Percentiles rank a stretch among this genome's conserved stretches.
Evolutionary conservation across 1,140 invertebrate species (phyloP).

Genomic region (Eulimnadia texana): DNA sequence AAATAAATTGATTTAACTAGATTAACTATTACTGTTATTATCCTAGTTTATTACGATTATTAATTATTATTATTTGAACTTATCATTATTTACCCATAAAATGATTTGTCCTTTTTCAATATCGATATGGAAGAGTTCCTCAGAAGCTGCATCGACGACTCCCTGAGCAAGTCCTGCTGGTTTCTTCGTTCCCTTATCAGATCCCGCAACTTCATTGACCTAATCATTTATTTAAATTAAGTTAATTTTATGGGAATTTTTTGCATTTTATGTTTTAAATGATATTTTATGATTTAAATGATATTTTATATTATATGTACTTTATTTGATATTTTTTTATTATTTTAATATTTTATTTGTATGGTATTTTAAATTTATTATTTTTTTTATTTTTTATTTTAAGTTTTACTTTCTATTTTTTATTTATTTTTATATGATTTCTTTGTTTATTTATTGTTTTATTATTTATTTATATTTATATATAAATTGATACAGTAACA

Average conservation of each 20-base stretch:
- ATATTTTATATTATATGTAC: too few species aligned
- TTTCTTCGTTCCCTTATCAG: background rate
- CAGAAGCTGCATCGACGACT: background rate
- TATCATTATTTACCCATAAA: background rate
- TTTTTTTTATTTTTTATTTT: too few species aligned
- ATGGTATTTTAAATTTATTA: too few species aligned
- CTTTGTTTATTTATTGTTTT: too few species aligned
- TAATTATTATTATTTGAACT: background rate
- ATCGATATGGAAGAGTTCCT: background rate
- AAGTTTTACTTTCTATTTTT: too few species aligned
- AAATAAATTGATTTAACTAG: background rate
- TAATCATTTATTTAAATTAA: background rate
- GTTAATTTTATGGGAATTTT: background rate
- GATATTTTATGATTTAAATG: too few species aligned
- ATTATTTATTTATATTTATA: too few species aligned
- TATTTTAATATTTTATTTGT: too few species aligned
- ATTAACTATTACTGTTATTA: background rate
- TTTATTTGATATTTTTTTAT: too few species aligned
- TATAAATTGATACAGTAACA: too few species aligned
- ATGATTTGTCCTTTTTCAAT: background rate
- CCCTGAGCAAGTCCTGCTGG: background rate
- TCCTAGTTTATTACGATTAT: background rate
- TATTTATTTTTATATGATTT: too few species aligned
- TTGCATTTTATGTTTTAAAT: too few species aligned
- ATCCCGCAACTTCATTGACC: background rate